These are phyloP conservation scores for Rhynchonycteris naso DNA, from an alignment of 2,797 vertebrate species.

Conservation along the genomic window DNA sequence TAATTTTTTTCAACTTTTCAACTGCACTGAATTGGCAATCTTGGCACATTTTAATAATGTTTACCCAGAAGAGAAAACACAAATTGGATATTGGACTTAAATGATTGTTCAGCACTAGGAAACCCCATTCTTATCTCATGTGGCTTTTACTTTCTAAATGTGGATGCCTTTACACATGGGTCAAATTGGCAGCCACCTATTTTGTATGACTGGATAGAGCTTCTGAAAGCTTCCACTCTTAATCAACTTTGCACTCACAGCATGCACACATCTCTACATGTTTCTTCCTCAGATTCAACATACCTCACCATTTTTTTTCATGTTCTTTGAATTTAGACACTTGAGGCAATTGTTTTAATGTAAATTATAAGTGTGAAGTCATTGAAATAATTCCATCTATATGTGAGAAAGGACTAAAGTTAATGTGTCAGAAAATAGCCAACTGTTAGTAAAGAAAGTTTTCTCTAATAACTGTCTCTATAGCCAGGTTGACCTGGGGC, in stretches of 20 bases:
- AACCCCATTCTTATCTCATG: not conserved
- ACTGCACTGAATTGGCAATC: not conserved
- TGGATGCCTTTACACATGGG: not conserved
- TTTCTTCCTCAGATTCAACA: not conserved
- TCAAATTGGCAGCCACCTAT: not conserved
- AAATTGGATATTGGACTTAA: not conserved
- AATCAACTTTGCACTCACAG: not conserved
- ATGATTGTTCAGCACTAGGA: not conserved
- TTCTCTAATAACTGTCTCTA: not conserved
- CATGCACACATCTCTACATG: not conserved
- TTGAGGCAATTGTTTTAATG: not conserved
- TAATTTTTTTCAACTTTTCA: slow-evolving; percentile 10
- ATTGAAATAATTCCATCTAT: not conserved
- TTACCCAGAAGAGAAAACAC: not conserved
- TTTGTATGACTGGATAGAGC: not conserved
- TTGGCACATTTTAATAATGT: not conserved
- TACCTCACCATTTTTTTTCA: not conserved
- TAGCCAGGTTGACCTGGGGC: not conserved
- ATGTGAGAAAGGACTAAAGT: not conserved
- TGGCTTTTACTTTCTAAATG: not conserved
- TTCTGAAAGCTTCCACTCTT: not conserved
- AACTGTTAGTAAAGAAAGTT: not conserved
- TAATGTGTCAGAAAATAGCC: not conserved
- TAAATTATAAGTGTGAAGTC: not conserved
- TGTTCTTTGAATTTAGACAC: not conserved